Percentiles rank a stretch among this genome's conserved stretches.
Conservation (phyloP, 1,140 invertebrate species). For the Wiebesia pumilae region DNA sequence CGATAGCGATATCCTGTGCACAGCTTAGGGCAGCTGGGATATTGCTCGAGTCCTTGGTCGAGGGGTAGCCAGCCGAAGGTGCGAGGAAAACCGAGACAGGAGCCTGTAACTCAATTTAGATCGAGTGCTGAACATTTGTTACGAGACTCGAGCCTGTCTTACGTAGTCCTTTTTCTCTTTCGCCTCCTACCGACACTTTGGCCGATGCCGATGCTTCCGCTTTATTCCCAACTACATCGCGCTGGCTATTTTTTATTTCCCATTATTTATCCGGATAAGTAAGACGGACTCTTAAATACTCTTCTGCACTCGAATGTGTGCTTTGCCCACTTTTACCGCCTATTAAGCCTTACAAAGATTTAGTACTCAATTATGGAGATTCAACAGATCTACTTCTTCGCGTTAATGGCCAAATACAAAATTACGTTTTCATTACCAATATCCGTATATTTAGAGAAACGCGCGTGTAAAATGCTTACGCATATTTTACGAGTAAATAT, state of each 20-base stretch:
- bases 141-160: slow-evolving; percentile 61
- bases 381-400: neutral
- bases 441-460: too few relatives aligned
- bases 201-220: slow-evolving; percentile 30
- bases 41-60: slow-evolving; percentile 55
- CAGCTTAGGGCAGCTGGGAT: slow-evolving; percentile 53
- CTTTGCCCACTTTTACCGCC: neutral
- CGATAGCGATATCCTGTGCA: slow-evolving; percentile 59
- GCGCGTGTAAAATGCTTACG: too few relatives aligned
- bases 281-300: slow-evolving; percentile 54
- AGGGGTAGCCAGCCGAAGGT: slow-evolving; percentile 55
- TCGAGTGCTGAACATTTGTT: slow-evolving; percentile 74
- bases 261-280: slow-evolving; percentile 75
- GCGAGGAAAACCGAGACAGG: slow-evolving; percentile 48
- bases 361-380: neutral
- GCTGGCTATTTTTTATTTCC: slow-evolving; percentile 69
- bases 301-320: neutral
- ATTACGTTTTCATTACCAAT: too few relatives aligned
- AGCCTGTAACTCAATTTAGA: slow-evolving; percentile 75
- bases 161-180: slow-evolving; percentile 54
- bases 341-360: neutral
- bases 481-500: too few relatives aligned
- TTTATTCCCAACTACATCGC: slow-evolving; percentile 58
- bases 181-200: slow-evolving; percentile 46
- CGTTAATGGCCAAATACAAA: too few relatives aligned